Conservation (phyloP, 2,888 invertebrate species). For the Cistogaster globosa region DNA sequence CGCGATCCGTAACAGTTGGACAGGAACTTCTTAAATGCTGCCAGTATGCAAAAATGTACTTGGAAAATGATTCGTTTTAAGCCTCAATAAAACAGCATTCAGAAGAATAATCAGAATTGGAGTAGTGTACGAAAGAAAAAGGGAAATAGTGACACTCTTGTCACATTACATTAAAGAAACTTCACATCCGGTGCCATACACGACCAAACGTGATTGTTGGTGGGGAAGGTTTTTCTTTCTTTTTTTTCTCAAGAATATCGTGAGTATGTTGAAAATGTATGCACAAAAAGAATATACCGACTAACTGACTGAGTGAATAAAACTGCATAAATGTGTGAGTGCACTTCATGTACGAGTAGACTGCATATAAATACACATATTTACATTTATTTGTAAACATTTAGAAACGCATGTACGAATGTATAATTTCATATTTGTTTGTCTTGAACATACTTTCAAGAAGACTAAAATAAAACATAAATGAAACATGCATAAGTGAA, state of each 20-base stretch:
- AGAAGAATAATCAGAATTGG: neutral
- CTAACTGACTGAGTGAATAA: slow-evolving; percentile 52
- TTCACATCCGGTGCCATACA: slow-evolving; percentile 56
- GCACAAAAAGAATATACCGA: slow-evolving; percentile 42
- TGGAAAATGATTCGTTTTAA: too few species aligned
- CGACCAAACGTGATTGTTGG: slow-evolving; percentile 10
- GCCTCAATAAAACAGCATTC: neutral
- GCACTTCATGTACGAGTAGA: slow-evolving; percentile 27
- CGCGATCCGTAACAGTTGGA: too few species aligned
- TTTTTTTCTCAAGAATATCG: slow-evolving; percentile 19
- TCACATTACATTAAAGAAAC: slow-evolving; percentile 68
- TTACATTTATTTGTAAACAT: slow-evolving; percentile 26
- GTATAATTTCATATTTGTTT: slow-evolving; percentile 8
- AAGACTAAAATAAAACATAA: slow-evolving; percentile 32
- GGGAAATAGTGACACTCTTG: slow-evolving; percentile 44
- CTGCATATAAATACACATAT: slow-evolving; percentile 5
- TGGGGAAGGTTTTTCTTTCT: slow-evolving; percentile 15
- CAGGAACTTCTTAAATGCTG: too few species aligned
- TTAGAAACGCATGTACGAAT: slow-evolving; percentile 34
- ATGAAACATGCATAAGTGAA: slow-evolving; percentile 46
- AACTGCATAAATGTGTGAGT: slow-evolving; percentile 32
- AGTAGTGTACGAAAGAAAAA: slow-evolving; percentile 31
- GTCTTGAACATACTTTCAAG: slow-evolving; percentile 19
- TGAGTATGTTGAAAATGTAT: slow-evolving; percentile 57
- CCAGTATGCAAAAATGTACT: too few species aligned